Conservation (phyloP, 2,888 invertebrate species). For the Lithophane socia region DNA sequence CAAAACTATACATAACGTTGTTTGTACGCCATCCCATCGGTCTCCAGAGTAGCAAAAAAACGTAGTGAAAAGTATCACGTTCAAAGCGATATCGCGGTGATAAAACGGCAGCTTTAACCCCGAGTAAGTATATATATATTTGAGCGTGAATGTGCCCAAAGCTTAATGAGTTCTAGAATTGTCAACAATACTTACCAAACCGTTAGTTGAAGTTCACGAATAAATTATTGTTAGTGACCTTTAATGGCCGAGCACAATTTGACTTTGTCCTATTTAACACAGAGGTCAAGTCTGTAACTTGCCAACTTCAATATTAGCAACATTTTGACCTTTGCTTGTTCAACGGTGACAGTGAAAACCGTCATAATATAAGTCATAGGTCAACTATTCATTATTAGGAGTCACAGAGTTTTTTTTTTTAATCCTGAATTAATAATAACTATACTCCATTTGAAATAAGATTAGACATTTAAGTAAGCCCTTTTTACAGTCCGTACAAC, state of each 20-base stretch:
- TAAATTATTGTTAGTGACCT: conserved; percentile 55
- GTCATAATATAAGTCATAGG: background rate
- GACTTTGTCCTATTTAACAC: conserved; percentile 40
- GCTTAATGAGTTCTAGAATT: conserved; percentile 52
- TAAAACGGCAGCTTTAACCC: conserved; percentile 7
- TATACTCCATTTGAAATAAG: too few species aligned
- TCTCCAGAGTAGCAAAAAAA: background rate
- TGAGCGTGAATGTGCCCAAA: conserved; percentile 17
- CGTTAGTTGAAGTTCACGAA: conserved; percentile 47
- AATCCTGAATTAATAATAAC: too few species aligned
- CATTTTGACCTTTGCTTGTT: conserved; percentile 29
- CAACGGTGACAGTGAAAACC: background rate
- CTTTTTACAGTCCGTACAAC: too few species aligned
- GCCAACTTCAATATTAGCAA: conserved; percentile 29
- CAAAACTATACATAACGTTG: background rate
- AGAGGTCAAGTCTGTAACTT: conserved; percentile 46
- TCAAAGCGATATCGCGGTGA: background rate
- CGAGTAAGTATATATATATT: conserved; percentile 8
- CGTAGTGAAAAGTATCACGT: background rate
- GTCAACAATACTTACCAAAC: conserved; percentile 51
- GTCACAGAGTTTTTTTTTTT: background rate
- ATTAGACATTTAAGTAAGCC: too few species aligned
- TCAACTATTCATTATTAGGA: conserved; percentile 5
- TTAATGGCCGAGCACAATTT: conserved; percentile 48
- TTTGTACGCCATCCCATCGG: background rate